A percentile compares a stretch with the other conserved stretches of the same genome.
Conservation (phyloP, 2,113 vertebrate genomes). For the Xiphias gladius region DNA sequence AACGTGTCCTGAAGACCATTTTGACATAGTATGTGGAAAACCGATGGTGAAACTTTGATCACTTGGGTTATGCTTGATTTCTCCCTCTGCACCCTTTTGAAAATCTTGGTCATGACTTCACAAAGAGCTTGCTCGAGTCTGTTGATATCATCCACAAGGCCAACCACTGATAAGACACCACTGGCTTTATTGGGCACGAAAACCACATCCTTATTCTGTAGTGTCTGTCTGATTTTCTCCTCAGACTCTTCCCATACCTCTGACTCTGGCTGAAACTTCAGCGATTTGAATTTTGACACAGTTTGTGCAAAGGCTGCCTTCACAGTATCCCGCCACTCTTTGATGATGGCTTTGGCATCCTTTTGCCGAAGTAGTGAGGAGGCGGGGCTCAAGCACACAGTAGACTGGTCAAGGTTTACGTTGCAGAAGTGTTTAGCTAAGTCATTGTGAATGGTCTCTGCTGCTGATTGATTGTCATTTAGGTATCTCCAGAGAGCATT, state of each 20-base stretch:
- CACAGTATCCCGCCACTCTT: constrained; percentile 83
- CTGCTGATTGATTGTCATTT: constrained; percentile 57
- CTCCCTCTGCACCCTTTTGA: constrained; percentile 76
- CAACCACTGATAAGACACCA: constrained; percentile 80
- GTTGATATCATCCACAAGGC: constrained; percentile 78
- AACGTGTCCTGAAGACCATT: constrained; percentile 74
- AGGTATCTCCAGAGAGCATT: constrained; percentile 83
- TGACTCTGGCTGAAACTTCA: constrained; percentile 59
- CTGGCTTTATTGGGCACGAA: constrained; percentile 67
- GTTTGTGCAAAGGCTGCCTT: constrained; percentile 71
- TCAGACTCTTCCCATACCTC: constrained; percentile 83
- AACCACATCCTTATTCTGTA: constrained; percentile 67
- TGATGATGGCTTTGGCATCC: constrained; percentile 74
- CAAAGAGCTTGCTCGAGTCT: constrained; percentile 62
- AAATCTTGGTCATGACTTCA: constrained; percentile 63
- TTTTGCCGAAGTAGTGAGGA: constrained; percentile 77
- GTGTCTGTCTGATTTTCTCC: constrained; percentile 49
- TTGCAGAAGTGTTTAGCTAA: constrained; percentile 82
- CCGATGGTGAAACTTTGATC: constrained; percentile 67
- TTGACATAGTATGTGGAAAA: constrained; percentile 79
- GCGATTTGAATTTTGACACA: constrained; percentile 80
- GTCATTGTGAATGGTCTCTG: constrained; percentile 71
- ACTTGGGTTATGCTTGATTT: constrained; percentile 72
- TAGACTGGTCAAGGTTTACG: constrained; percentile 46
- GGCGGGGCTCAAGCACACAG: constrained; percentile 82